Conservation (phyloP, 1,140 invertebrate species). For the Potamilus streckersoni region DNA sequence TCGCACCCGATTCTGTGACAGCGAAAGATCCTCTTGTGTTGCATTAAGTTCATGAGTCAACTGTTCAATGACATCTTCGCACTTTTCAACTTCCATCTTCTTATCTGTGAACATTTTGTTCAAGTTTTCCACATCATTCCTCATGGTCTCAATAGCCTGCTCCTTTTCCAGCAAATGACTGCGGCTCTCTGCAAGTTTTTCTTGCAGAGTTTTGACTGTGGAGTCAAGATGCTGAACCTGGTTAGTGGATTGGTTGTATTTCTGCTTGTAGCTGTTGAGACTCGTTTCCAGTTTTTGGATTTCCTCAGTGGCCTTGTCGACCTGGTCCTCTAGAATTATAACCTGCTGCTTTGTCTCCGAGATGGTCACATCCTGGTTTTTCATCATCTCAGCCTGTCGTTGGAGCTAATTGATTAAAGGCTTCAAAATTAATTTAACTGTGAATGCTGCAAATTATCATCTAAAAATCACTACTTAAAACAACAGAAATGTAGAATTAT, state of each 20-base stretch:
- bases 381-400: constrained; percentile 43
- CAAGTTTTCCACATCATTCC: constrained; percentile 58
- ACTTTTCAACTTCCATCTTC: constrained; percentile 55
- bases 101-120: constrained; percentile 53
- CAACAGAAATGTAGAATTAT: no score
- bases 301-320: constrained; percentile 47
- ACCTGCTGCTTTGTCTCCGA: constrained; percentile 56
- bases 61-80: constrained; percentile 64
- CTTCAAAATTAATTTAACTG: no score
- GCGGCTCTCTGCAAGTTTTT: constrained; percentile 57
- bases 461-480: no score
- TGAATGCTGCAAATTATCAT: no score
- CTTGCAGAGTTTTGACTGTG: constrained; percentile 43
- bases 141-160: constrained; percentile 51
- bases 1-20: constrained; percentile 51
- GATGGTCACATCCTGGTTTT: constrained; percentile 51
- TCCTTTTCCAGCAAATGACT: constrained; percentile 59
- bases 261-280: constrained; percentile 56
- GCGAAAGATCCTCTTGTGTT: constrained; percentile 59
- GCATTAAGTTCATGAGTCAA: constrained; percentile 61
- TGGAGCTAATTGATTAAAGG: constrained; percentile 41
- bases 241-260: constrained; percentile 50
- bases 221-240: constrained; percentile 44
- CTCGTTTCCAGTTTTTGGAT: constrained; percentile 49
- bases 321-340: constrained; percentile 52